phyloP scores from a whole-genome alignment of 2,797 vertebrate genomes.

The Tadarida brasiliensis region DNA sequence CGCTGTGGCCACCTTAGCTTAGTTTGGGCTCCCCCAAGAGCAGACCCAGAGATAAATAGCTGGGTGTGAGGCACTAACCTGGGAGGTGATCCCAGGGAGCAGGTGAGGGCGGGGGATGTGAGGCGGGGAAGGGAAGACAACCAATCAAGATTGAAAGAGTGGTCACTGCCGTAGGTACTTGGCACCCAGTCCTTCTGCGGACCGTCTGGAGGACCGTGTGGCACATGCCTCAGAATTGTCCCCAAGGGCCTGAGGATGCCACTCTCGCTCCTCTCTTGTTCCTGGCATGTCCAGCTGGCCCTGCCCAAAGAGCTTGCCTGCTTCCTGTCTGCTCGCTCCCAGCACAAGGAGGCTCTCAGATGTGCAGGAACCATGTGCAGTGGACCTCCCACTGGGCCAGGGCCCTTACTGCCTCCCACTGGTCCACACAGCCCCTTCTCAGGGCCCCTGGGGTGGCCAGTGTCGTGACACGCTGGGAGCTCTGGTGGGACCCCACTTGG shows the following conservation, averaged over 20 bases:
- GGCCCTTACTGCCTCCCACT: background rate
- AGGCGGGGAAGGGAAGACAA: background rate
- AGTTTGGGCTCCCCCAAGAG: background rate
- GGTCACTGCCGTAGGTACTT: background rate
- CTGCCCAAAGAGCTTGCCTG: background rate
- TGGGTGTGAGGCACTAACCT: background rate
- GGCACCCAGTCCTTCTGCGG: background rate
- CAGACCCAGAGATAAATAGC: background rate
- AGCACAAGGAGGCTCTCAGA: background rate
- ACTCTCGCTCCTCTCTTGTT: background rate
- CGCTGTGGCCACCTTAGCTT: background rate
- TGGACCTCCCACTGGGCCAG: background rate
- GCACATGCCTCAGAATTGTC: background rate
- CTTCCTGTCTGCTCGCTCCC: accelerated
- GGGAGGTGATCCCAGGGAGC: background rate
- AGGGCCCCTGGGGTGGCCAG: background rate
- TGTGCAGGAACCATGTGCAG: background rate
- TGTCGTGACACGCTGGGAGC: background rate
- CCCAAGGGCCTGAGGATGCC: background rate
- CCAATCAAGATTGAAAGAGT: background rate
- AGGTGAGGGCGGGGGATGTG: too few species aligned
- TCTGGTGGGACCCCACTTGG: background rate
- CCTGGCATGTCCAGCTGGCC: background rate
- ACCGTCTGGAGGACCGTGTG: background rate
- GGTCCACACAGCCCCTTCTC: background rate